Evolutionary conservation across 2,888 invertebrate genomes (phyloP).

Genomic region (Hemaris fuciformis): DNA sequence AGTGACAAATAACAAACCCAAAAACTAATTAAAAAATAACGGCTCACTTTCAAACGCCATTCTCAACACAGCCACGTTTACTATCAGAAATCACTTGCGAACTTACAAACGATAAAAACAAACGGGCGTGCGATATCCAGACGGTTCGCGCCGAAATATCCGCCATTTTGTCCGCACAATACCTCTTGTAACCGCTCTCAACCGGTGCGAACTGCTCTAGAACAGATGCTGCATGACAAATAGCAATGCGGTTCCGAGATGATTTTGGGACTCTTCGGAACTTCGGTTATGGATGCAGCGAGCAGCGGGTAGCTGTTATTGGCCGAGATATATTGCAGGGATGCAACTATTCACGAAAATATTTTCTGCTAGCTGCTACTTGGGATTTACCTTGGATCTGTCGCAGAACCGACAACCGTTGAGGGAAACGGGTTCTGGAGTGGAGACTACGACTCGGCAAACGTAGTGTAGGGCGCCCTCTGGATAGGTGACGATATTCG

Average conservation of each 20-base stretch:
- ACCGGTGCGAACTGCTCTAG: slow-evolving; percentile 55
- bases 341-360: too few relatives aligned
- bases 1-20: not conserved
- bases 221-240: slow-evolving; percentile 67
- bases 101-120: slow-evolving; percentile 48
- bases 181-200: slow-evolving; percentile 41
- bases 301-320: not conserved
- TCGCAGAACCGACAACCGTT: too few relatives aligned
- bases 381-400: too few relatives aligned
- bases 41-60: not conserved
- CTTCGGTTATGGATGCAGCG: not conserved
- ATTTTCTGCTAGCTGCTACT: too few relatives aligned
- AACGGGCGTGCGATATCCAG: slow-evolving; percentile 37
- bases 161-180: slow-evolving; percentile 35
- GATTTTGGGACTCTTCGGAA: slow-evolving; percentile 45
- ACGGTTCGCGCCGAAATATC: slow-evolving; percentile 21
- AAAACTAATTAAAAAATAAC: not conserved
- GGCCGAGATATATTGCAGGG: too few relatives aligned
- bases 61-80: not conserved
- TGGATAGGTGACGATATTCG: too few relatives aligned
- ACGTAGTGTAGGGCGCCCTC: too few relatives aligned
- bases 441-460: too few relatives aligned
- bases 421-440: too few relatives aligned
- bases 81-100: slow-evolving; percentile 42
- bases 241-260: slow-evolving; percentile 61